Base-by-base conservation (phyloP, 1,140 invertebrate species). In the Nilaparvata lugens region DNA sequence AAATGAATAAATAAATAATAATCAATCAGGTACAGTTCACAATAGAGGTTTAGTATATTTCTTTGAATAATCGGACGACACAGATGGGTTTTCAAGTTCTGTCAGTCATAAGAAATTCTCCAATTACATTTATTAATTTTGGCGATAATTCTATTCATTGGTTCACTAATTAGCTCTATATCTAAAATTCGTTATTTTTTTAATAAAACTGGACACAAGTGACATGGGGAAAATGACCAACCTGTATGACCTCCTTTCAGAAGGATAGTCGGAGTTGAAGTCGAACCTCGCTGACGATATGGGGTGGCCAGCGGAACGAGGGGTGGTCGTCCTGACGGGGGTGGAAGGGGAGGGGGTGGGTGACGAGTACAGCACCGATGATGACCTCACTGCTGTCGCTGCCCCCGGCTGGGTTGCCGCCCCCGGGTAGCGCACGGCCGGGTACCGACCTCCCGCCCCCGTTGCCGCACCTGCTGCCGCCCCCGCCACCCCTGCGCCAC, bases 361-460 rank as follows among this genome's bases (percentile, higher is more conserved):
- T 16, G 28, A 13, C 40, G 19, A 19, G 56, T 58, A 23, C 7
- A 35, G 31, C 31, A 35, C 31, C 51, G 31, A 24, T 55, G 59
- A 3, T 48, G 68, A 69, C 52, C 72, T 69, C 24, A 74, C 70
- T 43, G 70, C 69, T 55, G 68, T 69, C 28, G 31, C 45, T 16
- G 31, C 14, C 1, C 31, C 40, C 45, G 19, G 56, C 28, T 13
- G 56, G 24, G 45, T 45, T 21, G 31, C 52, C 56, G 25, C 61
- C 18, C 45, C 40, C 21, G 40, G 31, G 24, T 40, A 55, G 25
- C 56, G 56, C 24, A 42, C 56, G 16, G 55, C 35, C 4, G 23
- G 38, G 31, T 65, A 65, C 51, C 57, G 62, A 51, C 52, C 52
- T 60, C 61, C 56, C 45, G 62, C 59, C 55, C 55, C 31, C 31